These are phyloP conservation scores for Drosophila austrosaltans DNA, from an alignment of 2,888 invertebrate species.

Conservation along the genomic window DNA sequence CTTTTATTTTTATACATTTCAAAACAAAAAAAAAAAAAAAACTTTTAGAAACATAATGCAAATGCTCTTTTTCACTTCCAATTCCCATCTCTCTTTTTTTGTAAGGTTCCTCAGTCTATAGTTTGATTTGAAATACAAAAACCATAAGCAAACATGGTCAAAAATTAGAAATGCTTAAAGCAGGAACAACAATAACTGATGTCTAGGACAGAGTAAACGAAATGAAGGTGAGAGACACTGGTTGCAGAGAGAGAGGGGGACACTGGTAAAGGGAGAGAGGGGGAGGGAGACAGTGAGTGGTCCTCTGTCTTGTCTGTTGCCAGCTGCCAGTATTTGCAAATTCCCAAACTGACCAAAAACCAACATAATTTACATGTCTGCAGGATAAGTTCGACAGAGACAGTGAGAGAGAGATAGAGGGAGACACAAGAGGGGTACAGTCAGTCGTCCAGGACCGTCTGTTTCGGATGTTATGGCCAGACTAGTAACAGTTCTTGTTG, in stretches of 20 bases:
- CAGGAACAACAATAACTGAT: conserved; percentile 45
- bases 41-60: conserved; percentile 13
- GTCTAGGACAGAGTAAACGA: conserved; percentile 27
- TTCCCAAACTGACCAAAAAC: conserved; percentile 65
- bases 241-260: too few relatives aligned
- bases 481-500: conserved; percentile 59
- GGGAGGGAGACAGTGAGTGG: conserved; percentile 6
- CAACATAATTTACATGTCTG: conserved; percentile 80
- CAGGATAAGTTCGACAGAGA: conserved; percentile 67
- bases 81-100: neutral
- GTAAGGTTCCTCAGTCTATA: neutral
- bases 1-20: neutral
- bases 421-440: conserved; percentile 4
- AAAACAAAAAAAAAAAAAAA: neutral
- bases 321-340: conserved; percentile 37
- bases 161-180: conserved; percentile 49
- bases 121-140: conserved; percentile 21
- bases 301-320: conserved; percentile 30
- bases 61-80: neutral
- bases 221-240: conserved; percentile 22
- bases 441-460: conserved; percentile 41
- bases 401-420: conserved; percentile 6
- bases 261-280: conserved; percentile 17
- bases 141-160: conserved; percentile 20
- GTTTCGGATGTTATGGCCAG: conserved; percentile 42